A percentile compares a stretch with the other conserved stretches of the same genome.
These are phyloP conservation scores for Lanius ludovicianus DNA, from an alignment of 2,113 vertebrate species.

Conservation along the genomic window DNA sequence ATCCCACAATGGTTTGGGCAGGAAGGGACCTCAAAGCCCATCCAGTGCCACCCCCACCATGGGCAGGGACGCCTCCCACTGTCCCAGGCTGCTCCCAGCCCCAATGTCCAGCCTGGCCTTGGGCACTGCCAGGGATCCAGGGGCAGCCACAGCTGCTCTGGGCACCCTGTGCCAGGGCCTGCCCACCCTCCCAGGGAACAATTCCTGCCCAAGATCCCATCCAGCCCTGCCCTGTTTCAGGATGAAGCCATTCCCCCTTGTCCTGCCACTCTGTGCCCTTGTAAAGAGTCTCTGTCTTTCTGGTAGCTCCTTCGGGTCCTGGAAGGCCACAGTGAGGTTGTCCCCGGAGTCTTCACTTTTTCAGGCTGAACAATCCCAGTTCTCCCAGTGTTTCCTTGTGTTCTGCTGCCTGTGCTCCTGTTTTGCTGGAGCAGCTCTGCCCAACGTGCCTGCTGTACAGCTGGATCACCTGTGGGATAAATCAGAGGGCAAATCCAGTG, in stretches of 20 bases:
- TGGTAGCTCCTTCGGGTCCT: background rate
- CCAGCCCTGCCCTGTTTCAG: fast-evolving
- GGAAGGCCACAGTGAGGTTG: background rate
- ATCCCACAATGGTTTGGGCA: background rate
- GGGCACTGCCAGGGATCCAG: background rate
- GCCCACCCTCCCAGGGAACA: background rate
- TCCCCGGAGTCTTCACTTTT: background rate
- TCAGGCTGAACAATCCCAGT: background rate
- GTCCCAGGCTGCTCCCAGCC: background rate
- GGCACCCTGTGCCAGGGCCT: background rate
- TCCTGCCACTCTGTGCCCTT: background rate
- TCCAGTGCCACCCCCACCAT: background rate
- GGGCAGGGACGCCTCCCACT: background rate
- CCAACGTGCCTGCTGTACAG: background rate
- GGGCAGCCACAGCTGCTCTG: background rate
- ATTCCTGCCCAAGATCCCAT: background rate
- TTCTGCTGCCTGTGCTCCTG: background rate
- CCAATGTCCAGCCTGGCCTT: background rate
- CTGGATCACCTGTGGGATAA: background rate
- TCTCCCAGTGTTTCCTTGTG: background rate
- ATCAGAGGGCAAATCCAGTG: background rate
- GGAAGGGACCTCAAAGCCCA: fast-evolving
- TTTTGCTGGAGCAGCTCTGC: background rate
- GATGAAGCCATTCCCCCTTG: background rate
- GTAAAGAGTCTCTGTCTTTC: background rate